Evolutionary conservation across 1,140 invertebrate species (phyloP).

Genomic region (Calliphora vicina): DNA sequence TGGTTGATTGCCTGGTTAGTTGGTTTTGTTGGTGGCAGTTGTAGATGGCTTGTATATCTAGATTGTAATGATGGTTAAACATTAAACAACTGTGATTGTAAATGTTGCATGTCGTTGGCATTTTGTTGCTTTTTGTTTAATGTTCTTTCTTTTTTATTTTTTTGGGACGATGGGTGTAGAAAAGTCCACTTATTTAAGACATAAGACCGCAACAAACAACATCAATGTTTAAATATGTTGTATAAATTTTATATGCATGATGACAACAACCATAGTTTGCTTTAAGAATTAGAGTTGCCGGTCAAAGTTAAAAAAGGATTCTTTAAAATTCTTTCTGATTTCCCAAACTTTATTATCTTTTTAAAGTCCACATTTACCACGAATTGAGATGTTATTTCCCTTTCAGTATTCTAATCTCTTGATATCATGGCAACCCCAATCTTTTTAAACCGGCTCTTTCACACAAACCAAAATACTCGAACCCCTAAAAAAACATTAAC

Average conservation of each 20-base stretch:
- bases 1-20: background rate
- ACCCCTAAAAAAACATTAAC: background rate
- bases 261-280: background rate
- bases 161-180: background rate
- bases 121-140: background rate
- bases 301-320: background rate
- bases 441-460: background rate
- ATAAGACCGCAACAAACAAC: background rate
- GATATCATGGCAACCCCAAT: background rate
- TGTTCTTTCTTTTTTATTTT: background rate
- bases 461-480: background rate
- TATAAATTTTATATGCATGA: background rate
- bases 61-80: conserved; percentile 27
- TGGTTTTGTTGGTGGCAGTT: conserved; percentile 7
- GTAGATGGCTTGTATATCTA: background rate
- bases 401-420: too few species aligned
- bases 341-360: background rate
- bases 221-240: conserved; percentile 17
- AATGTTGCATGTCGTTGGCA: conserved; percentile 11
- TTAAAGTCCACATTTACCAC: background rate
- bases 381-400: background rate
- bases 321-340: background rate
- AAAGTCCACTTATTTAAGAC: conserved; percentile 1
- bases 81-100: conserved; percentile 35
- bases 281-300: background rate